A percentile compares a stretch with the other conserved stretches of the same genome.
phyloP scores from a whole-genome alignment of 2,113 vertebrate genomes.

The Hippocampus mohnikei region DNA sequence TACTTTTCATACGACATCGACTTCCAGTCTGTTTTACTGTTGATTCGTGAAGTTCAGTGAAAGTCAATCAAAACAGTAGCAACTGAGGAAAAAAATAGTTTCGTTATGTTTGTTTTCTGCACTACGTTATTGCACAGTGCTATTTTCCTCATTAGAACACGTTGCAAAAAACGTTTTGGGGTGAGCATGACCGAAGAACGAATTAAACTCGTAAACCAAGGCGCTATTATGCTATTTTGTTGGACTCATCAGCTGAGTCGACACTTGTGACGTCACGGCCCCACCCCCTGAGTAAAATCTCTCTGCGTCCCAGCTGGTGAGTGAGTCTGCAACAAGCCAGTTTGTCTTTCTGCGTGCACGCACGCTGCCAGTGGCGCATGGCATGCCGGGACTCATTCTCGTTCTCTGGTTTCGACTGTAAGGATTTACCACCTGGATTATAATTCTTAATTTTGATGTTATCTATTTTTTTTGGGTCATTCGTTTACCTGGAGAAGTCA shows the following conservation, averaged over 20 bases:
- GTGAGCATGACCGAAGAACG: background rate
- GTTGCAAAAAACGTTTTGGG: too few relatives aligned
- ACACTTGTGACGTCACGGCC: slow-evolving; percentile 58
- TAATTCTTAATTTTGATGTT: background rate
- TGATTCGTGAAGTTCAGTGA: too few relatives aligned
- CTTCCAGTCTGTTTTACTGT: too few relatives aligned
- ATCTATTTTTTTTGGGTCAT: background rate
- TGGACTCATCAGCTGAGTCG: background rate
- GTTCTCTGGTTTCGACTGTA: slow-evolving; percentile 22
- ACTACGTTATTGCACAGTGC: too few relatives aligned
- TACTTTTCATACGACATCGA: too few relatives aligned
- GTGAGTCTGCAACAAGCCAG: background rate
- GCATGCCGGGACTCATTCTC: slow-evolving; percentile 17
- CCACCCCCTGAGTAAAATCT: slow-evolving; percentile 7
- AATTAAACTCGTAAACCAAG: background rate
- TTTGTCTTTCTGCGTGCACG: slow-evolving; percentile 22
- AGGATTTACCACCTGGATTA: slow-evolving; percentile 30
- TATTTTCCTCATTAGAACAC: too few relatives aligned
- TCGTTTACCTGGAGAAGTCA: slow-evolving; percentile 12
- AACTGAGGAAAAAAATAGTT: too few relatives aligned
- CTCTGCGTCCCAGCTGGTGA: background rate
- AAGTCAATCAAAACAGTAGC: too few relatives aligned
- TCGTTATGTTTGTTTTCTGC: too few relatives aligned
- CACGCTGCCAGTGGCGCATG: slow-evolving; percentile 14
- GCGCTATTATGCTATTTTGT: background rate